These are phyloP conservation scores for Lymantria dispar DNA, from an alignment of 2,888 invertebrate genomes.

Conservation along the genomic window DNA sequence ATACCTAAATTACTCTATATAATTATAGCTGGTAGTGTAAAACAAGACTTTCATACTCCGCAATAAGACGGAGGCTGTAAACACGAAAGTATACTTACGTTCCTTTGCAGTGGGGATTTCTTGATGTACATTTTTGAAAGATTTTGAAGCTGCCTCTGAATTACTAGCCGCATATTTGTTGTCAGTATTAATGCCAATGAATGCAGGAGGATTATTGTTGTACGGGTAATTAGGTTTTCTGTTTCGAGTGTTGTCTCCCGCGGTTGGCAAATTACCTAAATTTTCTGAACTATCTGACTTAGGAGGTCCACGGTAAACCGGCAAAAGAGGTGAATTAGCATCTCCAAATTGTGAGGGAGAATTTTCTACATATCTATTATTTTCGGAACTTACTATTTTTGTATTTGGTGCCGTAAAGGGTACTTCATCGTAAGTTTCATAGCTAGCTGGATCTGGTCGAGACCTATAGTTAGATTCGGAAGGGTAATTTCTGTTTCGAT, in stretches of 20 bases:
- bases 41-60: no score
- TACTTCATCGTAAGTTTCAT: constrained; percentile 3
- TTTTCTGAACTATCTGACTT: background rate
- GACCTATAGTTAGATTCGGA: background rate
- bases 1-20: no score
- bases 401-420: background rate
- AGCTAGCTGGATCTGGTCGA: background rate
- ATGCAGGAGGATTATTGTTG: background rate
- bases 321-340: background rate
- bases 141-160: background rate
- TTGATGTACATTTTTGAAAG: background rate
- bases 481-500: constrained; percentile 1
- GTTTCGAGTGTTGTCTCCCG: background rate
- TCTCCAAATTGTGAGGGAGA: background rate
- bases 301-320: background rate
- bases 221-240: background rate
- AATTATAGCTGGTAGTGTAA: no score
- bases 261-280: background rate
- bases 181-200: background rate
- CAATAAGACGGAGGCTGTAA: no score
- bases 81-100: background rate
- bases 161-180: background rate
- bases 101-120: background rate
- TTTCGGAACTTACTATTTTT: background rate
- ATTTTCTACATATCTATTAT: background rate